Conservation (phyloP, 2,888 invertebrate genomes). For the Teinopalpus imperialis region DNA sequence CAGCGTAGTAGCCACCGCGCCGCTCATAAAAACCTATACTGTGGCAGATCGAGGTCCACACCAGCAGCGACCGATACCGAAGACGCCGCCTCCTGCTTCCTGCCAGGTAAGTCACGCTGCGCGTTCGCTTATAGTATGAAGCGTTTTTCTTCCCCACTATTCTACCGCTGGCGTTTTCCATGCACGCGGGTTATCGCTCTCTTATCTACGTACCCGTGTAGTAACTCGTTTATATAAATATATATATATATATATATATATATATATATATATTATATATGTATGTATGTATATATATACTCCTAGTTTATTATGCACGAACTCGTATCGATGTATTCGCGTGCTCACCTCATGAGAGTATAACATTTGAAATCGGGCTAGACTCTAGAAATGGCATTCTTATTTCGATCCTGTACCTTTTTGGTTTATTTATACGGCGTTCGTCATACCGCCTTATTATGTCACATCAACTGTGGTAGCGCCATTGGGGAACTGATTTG, state of each 20-base stretch:
- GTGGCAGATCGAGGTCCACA: constrained; percentile 43
- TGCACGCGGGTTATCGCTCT: constrained; percentile 39
- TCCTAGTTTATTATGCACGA: no score
- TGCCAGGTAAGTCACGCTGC: constrained; percentile 62
- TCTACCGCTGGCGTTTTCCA: constrained; percentile 48
- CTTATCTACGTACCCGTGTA: constrained; percentile 42
- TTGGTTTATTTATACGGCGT: no score
- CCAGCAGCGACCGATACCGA: constrained; percentile 39
- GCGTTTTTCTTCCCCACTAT: constrained; percentile 36
- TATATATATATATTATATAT: no score
- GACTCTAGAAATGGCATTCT: no score
- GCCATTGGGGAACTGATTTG: no score
- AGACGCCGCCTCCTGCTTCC: constrained; percentile 32
- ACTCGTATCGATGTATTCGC: background rate
- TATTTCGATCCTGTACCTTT: no score
- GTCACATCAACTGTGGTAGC: no score
- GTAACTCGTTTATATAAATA: constrained; percentile 10
- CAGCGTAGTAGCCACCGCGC: constrained; percentile 54
- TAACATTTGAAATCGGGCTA: no score
- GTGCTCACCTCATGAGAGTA: background rate
- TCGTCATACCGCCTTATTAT: no score
- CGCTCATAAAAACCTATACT: constrained; percentile 59
- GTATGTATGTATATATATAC: no score
- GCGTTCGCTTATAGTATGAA: constrained; percentile 39
- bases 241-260: no score